Conservation (phyloP, 2,888 invertebrate species). For the Mesoligia furuncula region DNA sequence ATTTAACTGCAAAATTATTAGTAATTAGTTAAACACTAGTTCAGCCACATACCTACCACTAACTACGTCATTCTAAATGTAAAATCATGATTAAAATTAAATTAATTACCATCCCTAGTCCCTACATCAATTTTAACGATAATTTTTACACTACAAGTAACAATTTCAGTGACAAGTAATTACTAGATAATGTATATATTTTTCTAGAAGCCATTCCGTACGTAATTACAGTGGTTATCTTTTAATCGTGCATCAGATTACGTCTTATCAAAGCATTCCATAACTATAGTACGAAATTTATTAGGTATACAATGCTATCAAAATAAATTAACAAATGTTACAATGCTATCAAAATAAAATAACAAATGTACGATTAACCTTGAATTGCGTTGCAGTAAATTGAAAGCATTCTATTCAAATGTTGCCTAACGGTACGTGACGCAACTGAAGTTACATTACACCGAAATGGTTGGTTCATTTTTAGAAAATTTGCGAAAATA, state of each 20-base stretch:
- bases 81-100: background rate
- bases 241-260: slow-evolving; percentile 12
- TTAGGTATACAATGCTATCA: background rate
- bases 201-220: background rate
- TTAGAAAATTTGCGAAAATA: background rate
- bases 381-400: slow-evolving; percentile 17
- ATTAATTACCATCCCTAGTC: background rate
- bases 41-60: background rate
- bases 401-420: slow-evolving; percentile 6
- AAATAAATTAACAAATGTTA: slow-evolving; percentile 13
- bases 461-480: background rate
- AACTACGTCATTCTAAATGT: slow-evolving; percentile 1
- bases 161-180: background rate
- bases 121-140: slow-evolving; percentile 1
- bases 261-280: slow-evolving; percentile 29
- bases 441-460: background rate
- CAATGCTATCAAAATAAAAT: background rate
- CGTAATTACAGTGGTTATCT: slow-evolving; percentile 14
- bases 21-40: background rate
- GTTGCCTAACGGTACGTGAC: background rate
- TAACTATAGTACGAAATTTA: background rate
- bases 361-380: slow-evolving; percentile 17
- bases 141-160: background rate
- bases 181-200: background rate
- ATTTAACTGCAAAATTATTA: background rate